Evolutionary conservation across 2,113 vertebrate genomes (phyloP), one percentile per base, ranked within the genome.

Genomic region (Uropsilus gracilis): DNA sequence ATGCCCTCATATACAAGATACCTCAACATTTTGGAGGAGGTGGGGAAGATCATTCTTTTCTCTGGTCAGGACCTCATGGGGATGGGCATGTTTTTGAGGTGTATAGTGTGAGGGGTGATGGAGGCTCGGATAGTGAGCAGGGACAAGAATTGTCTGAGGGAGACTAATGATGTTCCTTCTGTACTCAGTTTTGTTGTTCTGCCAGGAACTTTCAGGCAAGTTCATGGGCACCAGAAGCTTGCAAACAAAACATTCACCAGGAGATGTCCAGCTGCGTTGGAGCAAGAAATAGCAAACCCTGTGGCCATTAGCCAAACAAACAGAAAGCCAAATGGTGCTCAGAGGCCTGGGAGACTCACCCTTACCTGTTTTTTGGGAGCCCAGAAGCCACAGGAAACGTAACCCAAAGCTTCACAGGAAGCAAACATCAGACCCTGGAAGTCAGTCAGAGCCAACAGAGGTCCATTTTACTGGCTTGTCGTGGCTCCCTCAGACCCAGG

Each of bases 231-330:
- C 94, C 87, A 13, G 32, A 80, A 69, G 42, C 63, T 95, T 69
- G 48, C 63, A 96, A 94, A 90, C 55, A 93, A 75, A 78, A 44
- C 78, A 68, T 82, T 91, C 73, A 77, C 69, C 89, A 66, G 91
- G 75, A 72, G 57, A 57, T 53, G 90, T 94, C 72, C 87, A 66
- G 84, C 78, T 63, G 57, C 44, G 85, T 42, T 22, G n/a, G n/a
- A 72, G 42, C 53, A 68, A 55, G 76, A 88, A 82, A 92, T 20
- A 48, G 75, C 53, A 94, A 72, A 39, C 53, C 48, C 85, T 63
- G 55, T 59, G 55, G 80, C 84, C 46, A 8, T n/a, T 57, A 46
- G 48, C 32, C 44, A 77, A 59, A n/a, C n/a, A n/a, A n/a, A 78
- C 44, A 92, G 93, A 94, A 78, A 92, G 78, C 28, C 63, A 73